Evolutionary conservation across 37 sponge, comb jelly and placozoan genomes (phyloP).

Genomic region (Haliclona indistincta): DNA sequence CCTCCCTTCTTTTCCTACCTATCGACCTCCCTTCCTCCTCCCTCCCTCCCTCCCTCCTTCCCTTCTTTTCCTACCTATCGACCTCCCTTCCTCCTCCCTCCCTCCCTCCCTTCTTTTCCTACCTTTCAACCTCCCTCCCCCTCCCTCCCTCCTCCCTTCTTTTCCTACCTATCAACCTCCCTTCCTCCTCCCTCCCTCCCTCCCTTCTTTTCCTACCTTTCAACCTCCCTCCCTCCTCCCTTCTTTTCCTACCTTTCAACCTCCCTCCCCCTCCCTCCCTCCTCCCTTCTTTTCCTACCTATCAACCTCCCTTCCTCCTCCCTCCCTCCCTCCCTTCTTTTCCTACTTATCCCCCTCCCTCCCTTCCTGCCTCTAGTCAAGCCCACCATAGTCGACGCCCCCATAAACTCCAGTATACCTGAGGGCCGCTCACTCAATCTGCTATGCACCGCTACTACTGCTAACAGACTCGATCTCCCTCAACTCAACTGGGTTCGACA

Average conservation of each 20-base stretch:
- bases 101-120: not conserved
- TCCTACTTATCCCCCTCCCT: too few relatives aligned
- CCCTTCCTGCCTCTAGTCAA: too few relatives aligned
- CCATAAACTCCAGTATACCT: too few relatives aligned
- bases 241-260: not conserved
- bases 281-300: not conserved
- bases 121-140: too few relatives aligned
- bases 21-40: not conserved
- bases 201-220: not conserved
- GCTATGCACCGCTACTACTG: too few relatives aligned
- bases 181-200: not conserved
- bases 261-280: not conserved
- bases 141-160: not conserved
- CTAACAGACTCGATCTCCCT: too few relatives aligned
- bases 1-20: not conserved
- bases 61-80: not conserved
- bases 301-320: not conserved
- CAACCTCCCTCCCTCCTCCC: not conserved
- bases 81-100: not conserved
- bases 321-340: not conserved
- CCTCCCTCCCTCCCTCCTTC: not conserved
- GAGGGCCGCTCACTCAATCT: too few relatives aligned
- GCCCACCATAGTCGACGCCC: too few relatives aligned
- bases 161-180: not conserved
- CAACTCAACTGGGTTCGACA: too few relatives aligned